These are phyloP conservation scores for Yponomeuta plumbellus DNA, from an alignment of 2,888 invertebrate species.

Conservation along the genomic window DNA sequence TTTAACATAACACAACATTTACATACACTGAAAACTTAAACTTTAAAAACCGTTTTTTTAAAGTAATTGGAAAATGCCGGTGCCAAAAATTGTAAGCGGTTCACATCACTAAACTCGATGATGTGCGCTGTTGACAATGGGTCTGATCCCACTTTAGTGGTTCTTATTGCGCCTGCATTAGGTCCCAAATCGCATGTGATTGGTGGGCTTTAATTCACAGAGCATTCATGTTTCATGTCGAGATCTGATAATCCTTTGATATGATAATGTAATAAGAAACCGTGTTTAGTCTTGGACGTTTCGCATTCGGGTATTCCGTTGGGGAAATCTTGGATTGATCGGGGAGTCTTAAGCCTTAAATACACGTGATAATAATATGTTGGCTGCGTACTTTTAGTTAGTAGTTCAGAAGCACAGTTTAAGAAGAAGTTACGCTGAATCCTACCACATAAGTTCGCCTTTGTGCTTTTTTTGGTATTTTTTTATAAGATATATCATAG, in stretches of 20 bases:
- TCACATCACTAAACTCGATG: too few relatives aligned
- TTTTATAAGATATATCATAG: too few relatives aligned
- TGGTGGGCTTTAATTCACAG: background rate
- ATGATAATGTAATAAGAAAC: slow-evolving; percentile 66
- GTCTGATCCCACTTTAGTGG: background rate
- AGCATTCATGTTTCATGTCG: background rate
- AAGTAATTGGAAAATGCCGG: too few relatives aligned
- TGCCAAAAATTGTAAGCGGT: too few relatives aligned
- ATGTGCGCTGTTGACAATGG: slow-evolving; percentile 26
- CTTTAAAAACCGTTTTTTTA: too few relatives aligned
- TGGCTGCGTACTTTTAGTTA: too few relatives aligned
- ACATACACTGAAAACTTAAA: too few relatives aligned
- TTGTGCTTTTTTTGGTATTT: too few relatives aligned
- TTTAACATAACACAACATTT: too few relatives aligned
- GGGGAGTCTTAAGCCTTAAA: background rate
- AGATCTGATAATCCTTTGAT: slow-evolving; percentile 63
- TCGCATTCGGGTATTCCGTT: slow-evolving; percentile 4
- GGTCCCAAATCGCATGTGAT: slow-evolving; percentile 26
- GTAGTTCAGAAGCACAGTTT: too few relatives aligned
- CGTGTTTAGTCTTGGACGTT: slow-evolving; percentile 14
- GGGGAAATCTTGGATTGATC: slow-evolving; percentile 23
- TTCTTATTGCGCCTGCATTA: background rate
- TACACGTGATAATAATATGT: background rate
- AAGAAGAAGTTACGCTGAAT: too few relatives aligned
- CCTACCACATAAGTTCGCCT: too few relatives aligned